phyloP scores from a whole-genome alignment of 2,888 invertebrate species.

The Drosophila imparisetae region DNA sequence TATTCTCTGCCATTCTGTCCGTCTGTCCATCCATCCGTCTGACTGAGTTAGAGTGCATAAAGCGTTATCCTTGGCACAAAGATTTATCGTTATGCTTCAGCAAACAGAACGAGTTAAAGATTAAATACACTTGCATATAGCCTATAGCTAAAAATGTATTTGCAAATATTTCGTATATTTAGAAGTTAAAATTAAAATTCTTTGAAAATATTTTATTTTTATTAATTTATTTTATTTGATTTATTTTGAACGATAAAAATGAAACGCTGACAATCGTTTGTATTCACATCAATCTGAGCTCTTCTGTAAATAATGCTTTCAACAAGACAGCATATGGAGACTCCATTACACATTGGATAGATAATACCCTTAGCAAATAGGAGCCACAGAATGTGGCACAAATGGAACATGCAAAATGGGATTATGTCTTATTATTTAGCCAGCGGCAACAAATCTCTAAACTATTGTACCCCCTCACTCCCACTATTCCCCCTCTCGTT shows the following conservation, averaged over 20 bases:
- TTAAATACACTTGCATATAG: neutral
- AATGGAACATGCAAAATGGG: conserved; percentile 30
- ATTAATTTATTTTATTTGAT: neutral
- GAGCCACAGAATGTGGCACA: conserved; percentile 10
- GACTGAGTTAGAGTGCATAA: neutral
- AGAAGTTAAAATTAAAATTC: neutral
- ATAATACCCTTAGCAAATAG: conserved; percentile 1
- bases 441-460: conserved; percentile 46
- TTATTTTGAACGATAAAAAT: neutral
- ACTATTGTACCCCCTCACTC: neutral
- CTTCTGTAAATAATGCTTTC: neutral
- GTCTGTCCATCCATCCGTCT: conserved; percentile 8
- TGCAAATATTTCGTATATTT: neutral
- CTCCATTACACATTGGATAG: neutral
- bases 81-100: neutral
- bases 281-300: neutral
- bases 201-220: neutral
- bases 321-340: neutral
- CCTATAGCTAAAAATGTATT: neutral
- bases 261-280: neutral
- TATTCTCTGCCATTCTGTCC: conserved; percentile 11
- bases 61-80: conserved; percentile 17
- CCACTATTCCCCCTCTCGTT: neutral
- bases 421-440: conserved; percentile 57
- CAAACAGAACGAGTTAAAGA: too few species aligned